Percentiles rank a stretch among this genome's conserved stretches.
Conservation (phyloP, 2,888 invertebrate species). For the Linnaemya tessellans region DNA sequence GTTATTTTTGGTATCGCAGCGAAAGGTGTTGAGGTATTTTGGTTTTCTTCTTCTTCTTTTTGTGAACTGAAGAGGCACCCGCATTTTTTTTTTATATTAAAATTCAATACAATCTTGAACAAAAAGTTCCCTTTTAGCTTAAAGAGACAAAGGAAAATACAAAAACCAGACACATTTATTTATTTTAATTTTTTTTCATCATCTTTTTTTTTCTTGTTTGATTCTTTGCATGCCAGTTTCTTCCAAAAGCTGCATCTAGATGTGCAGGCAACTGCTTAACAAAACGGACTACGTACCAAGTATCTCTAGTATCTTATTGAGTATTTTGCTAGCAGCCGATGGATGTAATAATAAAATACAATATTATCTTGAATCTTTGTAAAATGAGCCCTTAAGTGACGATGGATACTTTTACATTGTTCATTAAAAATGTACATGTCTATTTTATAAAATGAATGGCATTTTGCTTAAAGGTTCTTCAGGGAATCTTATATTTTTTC, state of each 20-base stretch:
- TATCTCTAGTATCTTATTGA: constrained; percentile 31
- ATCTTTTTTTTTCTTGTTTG: neutral
- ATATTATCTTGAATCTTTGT: constrained; percentile 69
- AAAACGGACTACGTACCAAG: constrained; percentile 3
- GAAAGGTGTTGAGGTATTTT: constrained; percentile 63
- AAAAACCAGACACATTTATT: constrained; percentile 38
- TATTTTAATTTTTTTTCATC: constrained; percentile 37
- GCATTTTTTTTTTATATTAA: constrained; percentile 46
- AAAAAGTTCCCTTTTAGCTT: constrained; percentile 40
- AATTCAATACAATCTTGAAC: constrained; percentile 45
- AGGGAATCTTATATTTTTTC: constrained; percentile 34
- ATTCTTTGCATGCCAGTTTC: constrained; percentile 36
- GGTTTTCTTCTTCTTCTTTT: neutral
- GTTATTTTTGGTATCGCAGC: constrained; percentile 22
- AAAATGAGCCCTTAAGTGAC: constrained; percentile 71
- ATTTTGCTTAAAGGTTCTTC: constrained; percentile 66
- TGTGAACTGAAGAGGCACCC: constrained; percentile 49
- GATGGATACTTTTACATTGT: constrained; percentile 69
- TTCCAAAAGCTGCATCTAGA: constrained; percentile 14
- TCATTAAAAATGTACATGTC: constrained; percentile 54
- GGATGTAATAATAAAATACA: constrained; percentile 59
- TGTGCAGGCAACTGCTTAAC: neutral
- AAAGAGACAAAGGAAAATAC: constrained; percentile 20
- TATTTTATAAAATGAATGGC: constrained; percentile 54
- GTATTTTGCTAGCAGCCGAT: constrained; percentile 47